Percentiles rank a stretch among this genome's conserved stretches.
phyloP scores from a whole-genome alignment of 2,888 invertebrate species.

The Machimus atricapillus region DNA sequence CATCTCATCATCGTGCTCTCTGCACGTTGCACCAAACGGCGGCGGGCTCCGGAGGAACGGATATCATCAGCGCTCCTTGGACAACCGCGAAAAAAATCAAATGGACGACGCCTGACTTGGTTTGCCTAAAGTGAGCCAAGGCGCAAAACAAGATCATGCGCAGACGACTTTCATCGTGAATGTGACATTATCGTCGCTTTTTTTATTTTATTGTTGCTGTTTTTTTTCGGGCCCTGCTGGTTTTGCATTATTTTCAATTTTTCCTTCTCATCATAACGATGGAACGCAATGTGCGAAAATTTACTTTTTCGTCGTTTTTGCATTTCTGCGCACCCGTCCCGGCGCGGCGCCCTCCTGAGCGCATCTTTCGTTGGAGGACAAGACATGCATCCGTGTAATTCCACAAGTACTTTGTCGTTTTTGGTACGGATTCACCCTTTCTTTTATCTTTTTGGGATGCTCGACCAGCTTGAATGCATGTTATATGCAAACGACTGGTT shows the following conservation, averaged over 20 bases:
- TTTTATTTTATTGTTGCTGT: neutral
- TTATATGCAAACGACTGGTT: slow-evolving; percentile 30
- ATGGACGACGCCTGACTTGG: neutral
- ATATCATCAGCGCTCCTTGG: neutral
- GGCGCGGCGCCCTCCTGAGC: neutral
- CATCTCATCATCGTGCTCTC: neutral
- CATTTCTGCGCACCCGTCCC: neutral
- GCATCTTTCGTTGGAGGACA: neutral
- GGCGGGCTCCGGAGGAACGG: neutral
- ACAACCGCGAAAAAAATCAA: neutral
- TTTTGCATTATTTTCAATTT: slow-evolving; percentile 8
- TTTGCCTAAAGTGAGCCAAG: neutral
- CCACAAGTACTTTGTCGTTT: slow-evolving; percentile 22
- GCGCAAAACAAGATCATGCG: slow-evolving; percentile 38
- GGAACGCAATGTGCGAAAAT: slow-evolving; percentile 34
- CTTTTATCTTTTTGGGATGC: neutral
- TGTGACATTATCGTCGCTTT: slow-evolving; percentile 26
- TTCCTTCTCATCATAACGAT: neutral
- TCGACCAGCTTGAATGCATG: neutral
- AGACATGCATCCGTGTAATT: slow-evolving; percentile 37
- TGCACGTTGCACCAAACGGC: neutral
- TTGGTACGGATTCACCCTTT: neutral
- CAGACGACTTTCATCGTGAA: slow-evolving; percentile 37
- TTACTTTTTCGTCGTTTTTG: neutral
- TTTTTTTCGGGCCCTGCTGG: neutral